Base-by-base conservation (phyloP, 2,888 invertebrate species). In the Pristionchus entomophagus region DNA sequence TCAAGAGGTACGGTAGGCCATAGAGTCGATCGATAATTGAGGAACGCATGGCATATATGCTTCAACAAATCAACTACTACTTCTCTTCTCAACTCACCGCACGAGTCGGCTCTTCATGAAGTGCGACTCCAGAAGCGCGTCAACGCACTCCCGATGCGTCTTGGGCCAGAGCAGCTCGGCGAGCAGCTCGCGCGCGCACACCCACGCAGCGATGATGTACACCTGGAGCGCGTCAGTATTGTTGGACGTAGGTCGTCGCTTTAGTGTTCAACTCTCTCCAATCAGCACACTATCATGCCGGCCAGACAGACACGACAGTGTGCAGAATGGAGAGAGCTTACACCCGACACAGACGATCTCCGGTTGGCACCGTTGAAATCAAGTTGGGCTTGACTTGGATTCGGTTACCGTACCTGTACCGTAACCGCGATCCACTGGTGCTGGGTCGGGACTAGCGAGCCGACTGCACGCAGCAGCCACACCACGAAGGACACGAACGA, bases 81-180 rank as follows among this genome's bases (percentile, higher is more conserved):
- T 8, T 32, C 41, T 41, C 17, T 22, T 6, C 2, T 29, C 32
- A 10, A 73, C 73, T 73, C 41, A 80, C 78, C 78, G 78, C 41
- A 80, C 78, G 38, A n/a, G 6, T 51, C 78, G 51, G 41, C n/a
- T 62, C 32, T 65, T 62, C 45, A 84, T 84, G 65, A 84, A 84
- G 12, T 38, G 83, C 22, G 65, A 65, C 65, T 26, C 83, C 65
- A 84, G 41, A 22, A 84, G n/a, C 45, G 49, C 65, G 32, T 84
- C 83, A 53, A 84, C 53, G 65, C 45, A 65, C 49, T 49, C 22
- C 35, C 83, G 62, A 49, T 84, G 53, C 49, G 83, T 51, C 83
- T 45, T 65, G 29, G 83, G 59, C 59, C 82, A 59, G n/a, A 41
- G 38, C 82, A 82, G 59, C 59, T 82, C 78, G 6, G 78, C 32